Conservation (phyloP, 2,888 invertebrate genomes). For the Hirtodrosophila confusa region DNA sequence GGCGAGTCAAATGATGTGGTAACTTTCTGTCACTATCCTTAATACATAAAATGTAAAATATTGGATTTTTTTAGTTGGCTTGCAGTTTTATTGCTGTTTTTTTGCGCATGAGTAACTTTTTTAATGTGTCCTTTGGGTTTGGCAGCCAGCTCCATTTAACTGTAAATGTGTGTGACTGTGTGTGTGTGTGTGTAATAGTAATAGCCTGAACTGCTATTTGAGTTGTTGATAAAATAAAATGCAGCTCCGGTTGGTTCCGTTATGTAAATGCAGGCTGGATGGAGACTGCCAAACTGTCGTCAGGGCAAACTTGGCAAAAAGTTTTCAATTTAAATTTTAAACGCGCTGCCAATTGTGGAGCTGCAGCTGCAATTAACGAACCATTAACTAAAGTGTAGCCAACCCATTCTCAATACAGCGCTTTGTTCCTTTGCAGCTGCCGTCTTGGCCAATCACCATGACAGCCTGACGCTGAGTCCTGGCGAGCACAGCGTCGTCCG, state of each 20-base stretch:
- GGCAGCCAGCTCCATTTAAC: conserved; percentile 16
- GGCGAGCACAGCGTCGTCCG: conserved; percentile 82
- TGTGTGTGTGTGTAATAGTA: conserved; percentile 1
- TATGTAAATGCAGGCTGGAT: conserved; percentile 35
- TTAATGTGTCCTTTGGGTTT: neutral
- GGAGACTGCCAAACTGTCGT: conserved; percentile 9
- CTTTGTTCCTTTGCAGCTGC: conserved; percentile 58
- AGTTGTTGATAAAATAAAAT: conserved; percentile 32
- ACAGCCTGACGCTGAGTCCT: conserved; percentile 81
- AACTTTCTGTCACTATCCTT: neutral
- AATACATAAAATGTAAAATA: conserved; percentile 8
- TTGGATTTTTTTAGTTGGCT: conserved; percentile 19
- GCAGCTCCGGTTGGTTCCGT: conserved; percentile 24
- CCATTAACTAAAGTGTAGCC: conserved; percentile 42
- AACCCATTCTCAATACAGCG: conserved; percentile 11
- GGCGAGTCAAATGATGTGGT: neutral
- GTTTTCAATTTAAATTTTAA: conserved; percentile 48
- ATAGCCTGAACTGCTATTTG: conserved; percentile 15
- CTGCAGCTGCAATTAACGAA: conserved; percentile 55
- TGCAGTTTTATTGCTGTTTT: conserved; percentile 8
- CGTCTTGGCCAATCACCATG: conserved; percentile 79
- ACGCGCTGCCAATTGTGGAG: conserved; percentile 20
- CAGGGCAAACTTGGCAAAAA: conserved; percentile 33
- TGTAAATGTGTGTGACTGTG: conserved; percentile 3
- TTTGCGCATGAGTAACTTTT: conserved; percentile 21